Conservation (phyloP, 2,888 invertebrate species). For the Leptogaster cylindrica region DNA sequence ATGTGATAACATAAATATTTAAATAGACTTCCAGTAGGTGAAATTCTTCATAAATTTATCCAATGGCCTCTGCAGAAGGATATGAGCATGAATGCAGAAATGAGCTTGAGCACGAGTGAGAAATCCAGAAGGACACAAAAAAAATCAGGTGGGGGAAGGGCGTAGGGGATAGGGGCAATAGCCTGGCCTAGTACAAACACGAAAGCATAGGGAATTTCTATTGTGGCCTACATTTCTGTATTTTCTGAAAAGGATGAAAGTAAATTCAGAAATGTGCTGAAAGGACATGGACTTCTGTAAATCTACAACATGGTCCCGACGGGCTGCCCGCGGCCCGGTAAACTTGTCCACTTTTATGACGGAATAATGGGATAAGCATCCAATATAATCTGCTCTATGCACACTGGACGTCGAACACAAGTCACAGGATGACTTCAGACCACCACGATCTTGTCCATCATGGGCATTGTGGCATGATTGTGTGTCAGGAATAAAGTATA, state of each 20-base stretch:
- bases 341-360: slow-evolving; percentile 33
- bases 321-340: slow-evolving; percentile 29
- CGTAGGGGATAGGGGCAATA: slow-evolving; percentile 9
- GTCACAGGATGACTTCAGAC: background rate
- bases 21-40: no score
- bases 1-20: no score
- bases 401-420: slow-evolving; percentile 2
- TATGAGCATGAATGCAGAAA: background rate
- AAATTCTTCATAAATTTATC: no score
- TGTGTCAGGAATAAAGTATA: slow-evolving; percentile 22
- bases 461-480: slow-evolving; percentile 5
- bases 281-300: slow-evolving; percentile 5
- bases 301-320: slow-evolving; percentile 17
- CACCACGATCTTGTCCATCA: background rate
- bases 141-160: no score
- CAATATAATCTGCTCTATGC: slow-evolving; percentile 15
- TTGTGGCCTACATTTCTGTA: slow-evolving; percentile 5
- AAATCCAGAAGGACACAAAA: background rate
- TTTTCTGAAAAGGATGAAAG: slow-evolving; percentile 4
- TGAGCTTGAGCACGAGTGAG: background rate
- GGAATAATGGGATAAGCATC: slow-evolving; percentile 34
- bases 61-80: slow-evolving; percentile 26
- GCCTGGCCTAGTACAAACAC: slow-evolving; percentile 24
- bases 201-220: slow-evolving; percentile 20
- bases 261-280: background rate